Percentiles rank a stretch among this genome's conserved stretches.
Conservation (phyloP, 2,888 invertebrate species). For the Bugulina stolonifera region DNA sequence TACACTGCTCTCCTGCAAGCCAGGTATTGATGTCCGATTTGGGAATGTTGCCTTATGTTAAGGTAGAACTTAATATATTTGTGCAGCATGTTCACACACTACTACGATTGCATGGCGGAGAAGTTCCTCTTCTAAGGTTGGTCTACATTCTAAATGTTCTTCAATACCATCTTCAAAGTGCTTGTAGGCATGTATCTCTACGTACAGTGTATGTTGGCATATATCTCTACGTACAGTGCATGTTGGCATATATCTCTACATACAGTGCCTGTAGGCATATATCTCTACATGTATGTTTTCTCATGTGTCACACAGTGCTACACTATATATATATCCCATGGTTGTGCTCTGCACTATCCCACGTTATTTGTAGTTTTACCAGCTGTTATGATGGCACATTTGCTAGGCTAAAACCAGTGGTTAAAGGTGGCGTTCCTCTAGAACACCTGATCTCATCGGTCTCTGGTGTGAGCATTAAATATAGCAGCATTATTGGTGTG, state of each 20-base stretch:
- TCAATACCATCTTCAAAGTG: no score
- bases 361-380: constrained; percentile 62
- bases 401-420: constrained; percentile 56
- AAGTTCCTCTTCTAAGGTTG: constrained; percentile 72
- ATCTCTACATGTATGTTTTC: no score
- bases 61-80: constrained; percentile 61
- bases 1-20: constrained; percentile 61
- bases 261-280: no score
- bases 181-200: no score
- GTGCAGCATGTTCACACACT: constrained; percentile 64
- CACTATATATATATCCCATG: no score
- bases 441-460: constrained; percentile 84
- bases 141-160: no score
- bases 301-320: no score
- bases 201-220: no score
- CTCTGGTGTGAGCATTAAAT: constrained; percentile 62
- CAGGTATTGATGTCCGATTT: constrained; percentile 66
- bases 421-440: constrained; percentile 67
- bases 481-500: no score
- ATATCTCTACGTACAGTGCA: no score
- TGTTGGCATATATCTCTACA: no score
- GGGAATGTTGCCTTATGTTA: constrained; percentile 60
- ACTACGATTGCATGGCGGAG: constrained; percentile 69
- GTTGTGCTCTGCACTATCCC: no score
- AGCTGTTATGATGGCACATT: constrained; percentile 74